Evolutionary conservation across 2,113 vertebrate genomes (phyloP).

Genomic region (Benitochromis conjunctus): DNA sequence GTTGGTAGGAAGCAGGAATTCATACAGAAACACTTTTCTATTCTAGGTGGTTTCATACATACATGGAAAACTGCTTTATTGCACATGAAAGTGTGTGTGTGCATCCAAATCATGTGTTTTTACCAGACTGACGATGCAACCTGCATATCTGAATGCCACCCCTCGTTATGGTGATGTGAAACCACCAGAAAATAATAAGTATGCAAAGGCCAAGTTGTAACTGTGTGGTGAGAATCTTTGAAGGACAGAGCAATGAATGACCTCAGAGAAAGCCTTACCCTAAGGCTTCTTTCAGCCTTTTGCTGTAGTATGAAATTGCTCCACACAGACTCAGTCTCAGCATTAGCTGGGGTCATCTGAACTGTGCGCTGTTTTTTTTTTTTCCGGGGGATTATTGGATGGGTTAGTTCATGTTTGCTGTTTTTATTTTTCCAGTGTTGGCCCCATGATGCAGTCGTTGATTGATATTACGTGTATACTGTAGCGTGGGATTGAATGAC

Average conservation of each 20-base stretch:
- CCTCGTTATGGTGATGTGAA: neutral
- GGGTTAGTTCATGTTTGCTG: neutral
- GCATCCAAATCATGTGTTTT: neutral
- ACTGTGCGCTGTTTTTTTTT: neutral
- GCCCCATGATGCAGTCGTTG: slow-evolving; percentile 20
- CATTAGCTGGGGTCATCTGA: neutral
- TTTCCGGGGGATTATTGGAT: slow-evolving; percentile 30
- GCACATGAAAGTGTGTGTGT: neutral
- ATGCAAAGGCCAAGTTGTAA: neutral
- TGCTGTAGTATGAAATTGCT: neutral
- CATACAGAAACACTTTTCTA: neutral
- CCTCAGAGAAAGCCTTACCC: neutral
- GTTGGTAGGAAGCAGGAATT: neutral
- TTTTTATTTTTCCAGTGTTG: slow-evolving; percentile 1
- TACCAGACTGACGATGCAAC: neutral
- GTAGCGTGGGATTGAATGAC: slow-evolving; percentile 44
- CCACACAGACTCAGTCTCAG: neutral
- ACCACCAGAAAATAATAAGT: neutral
- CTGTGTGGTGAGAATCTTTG: neutral
- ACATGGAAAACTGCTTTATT: neutral
- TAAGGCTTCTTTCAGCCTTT: neutral
- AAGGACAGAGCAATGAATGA: neutral
- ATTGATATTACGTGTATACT: slow-evolving; percentile 41
- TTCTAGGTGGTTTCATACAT: neutral
- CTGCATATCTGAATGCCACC: neutral